phyloP scores from a whole-genome alignment of 2,797 vertebrate species.

The Tragopan temminckii region DNA sequence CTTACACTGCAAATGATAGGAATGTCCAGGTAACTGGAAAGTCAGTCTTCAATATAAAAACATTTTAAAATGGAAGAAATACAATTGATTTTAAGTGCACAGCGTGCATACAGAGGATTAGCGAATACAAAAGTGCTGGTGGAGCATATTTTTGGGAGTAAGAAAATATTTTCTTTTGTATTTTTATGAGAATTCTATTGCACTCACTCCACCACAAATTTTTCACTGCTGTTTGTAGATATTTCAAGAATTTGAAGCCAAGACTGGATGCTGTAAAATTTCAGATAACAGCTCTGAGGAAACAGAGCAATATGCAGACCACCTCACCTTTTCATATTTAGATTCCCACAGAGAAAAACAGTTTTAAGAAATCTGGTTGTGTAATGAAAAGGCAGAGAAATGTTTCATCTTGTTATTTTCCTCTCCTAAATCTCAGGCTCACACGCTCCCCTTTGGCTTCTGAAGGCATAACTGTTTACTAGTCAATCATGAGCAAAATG shows the following conservation, averaged over 20 bases:
- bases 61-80: conserved; percentile 3
- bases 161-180: neutral
- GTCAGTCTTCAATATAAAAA: neutral
- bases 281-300: neutral
- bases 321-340: neutral
- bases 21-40: neutral
- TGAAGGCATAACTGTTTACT: neutral
- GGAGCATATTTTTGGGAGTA: neutral
- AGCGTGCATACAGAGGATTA: neutral
- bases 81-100: neutral
- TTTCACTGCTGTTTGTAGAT: neutral
- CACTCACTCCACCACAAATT: neutral
- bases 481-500: neutral
- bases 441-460: neutral
- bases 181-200: neutral
- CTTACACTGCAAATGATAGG: neutral
- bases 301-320: neutral
- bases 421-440: neutral
- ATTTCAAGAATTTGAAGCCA: neutral
- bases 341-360: neutral
- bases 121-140: neutral
- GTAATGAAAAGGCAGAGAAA: conserved; percentile 4
- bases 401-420: neutral
- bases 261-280: neutral
- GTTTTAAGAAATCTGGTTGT: neutral